Percentiles rank a stretch among this genome's conserved stretches.
phyloP scores from a whole-genome alignment of 2,888 invertebrate genomes.

The Apotomis capreana region DNA sequence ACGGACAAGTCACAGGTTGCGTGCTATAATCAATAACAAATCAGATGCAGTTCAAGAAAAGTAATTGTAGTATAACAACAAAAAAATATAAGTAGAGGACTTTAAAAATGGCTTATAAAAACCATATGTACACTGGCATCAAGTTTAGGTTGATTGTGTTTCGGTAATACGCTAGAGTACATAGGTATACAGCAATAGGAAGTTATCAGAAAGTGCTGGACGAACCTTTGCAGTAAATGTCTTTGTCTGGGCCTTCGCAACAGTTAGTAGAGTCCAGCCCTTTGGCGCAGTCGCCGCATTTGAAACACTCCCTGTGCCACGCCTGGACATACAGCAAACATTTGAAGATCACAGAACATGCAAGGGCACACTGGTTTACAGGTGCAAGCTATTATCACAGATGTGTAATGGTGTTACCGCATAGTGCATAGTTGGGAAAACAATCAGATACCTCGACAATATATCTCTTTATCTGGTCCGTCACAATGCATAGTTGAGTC shows the following conservation, averaged over 20 bases:
- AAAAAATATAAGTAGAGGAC: background rate
- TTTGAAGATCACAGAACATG: conserved; percentile 63
- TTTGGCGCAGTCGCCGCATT: conserved; percentile 94
- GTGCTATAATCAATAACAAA: conserved; percentile 26
- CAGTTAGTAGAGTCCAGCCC: conserved; percentile 95
- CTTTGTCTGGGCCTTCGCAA: conserved; percentile 97
- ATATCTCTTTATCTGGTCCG: conserved; percentile 95
- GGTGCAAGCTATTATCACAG: conserved; percentile 71
- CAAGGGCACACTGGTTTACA: conserved; percentile 57
- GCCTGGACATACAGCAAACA: conserved; percentile 85
- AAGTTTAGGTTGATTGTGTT: background rate
- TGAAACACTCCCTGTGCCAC: conserved; percentile 97
- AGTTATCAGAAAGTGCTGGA: conserved; percentile 50
- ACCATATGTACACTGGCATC: conserved; percentile 21
- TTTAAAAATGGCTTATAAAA: conserved; percentile 6
- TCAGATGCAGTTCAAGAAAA: conserved; percentile 20
- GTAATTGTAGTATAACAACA: conserved; percentile 13
- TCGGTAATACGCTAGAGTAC: conserved; percentile 12
- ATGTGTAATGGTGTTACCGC: conserved; percentile 66
- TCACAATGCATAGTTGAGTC: conserved; percentile 96
- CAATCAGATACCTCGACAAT: conserved; percentile 91
- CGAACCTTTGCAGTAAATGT: conserved; percentile 98
- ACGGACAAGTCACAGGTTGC: conserved; percentile 45
- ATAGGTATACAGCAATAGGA: conserved; percentile 15
- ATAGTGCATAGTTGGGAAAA: conserved; percentile 53